These are phyloP conservation scores for Chrysopilus asiliformis DNA, from an alignment of 2,888 invertebrate species.

Conservation along the genomic window DNA sequence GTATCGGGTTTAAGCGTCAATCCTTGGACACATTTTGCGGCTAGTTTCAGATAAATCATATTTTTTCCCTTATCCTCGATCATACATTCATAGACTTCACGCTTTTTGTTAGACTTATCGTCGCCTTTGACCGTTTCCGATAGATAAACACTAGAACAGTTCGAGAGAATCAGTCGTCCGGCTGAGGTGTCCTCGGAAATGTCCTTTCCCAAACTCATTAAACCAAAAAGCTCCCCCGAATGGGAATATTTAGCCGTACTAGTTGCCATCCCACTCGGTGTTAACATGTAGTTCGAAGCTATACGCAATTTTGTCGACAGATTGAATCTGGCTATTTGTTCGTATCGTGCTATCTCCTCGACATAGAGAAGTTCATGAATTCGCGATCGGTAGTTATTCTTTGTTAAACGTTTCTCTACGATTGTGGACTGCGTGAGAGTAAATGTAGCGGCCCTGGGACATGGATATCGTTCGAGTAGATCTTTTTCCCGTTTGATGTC, in stretches of 20 bases:
- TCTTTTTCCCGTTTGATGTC: conserved; percentile 41
- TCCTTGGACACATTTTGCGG: conserved; percentile 49
- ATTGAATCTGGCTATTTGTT: conserved; percentile 56
- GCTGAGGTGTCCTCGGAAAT: conserved; percentile 72
- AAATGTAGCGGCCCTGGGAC: conserved; percentile 51
- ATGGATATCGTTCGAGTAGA: conserved; percentile 48
- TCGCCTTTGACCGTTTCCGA: conserved; percentile 27
- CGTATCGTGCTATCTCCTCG: conserved; percentile 61
- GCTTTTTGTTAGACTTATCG: conserved; percentile 21
- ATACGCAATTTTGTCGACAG: conserved; percentile 48
- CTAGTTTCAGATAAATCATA: conserved; percentile 58
- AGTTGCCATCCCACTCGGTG: conserved; percentile 51
- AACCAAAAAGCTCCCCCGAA: conserved; percentile 61
- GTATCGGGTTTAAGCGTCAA: conserved; percentile 48
- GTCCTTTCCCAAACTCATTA: conserved; percentile 55
- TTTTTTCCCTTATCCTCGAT: conserved; percentile 72
- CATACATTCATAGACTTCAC: conserved; percentile 55
- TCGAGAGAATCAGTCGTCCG: conserved; percentile 62
- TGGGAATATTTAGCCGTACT: conserved; percentile 64
- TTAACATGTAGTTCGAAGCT: conserved; percentile 52
- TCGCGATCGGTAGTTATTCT: conserved; percentile 55
- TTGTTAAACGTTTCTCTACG: conserved; percentile 45
- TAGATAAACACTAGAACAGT: conserved; percentile 56
- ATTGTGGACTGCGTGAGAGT: conserved; percentile 54
- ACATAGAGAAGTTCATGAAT: conserved; percentile 63